These are phyloP conservation scores for Anaspis maculata DNA, from an alignment of 2,888 invertebrate genomes.

Conservation along the genomic window DNA sequence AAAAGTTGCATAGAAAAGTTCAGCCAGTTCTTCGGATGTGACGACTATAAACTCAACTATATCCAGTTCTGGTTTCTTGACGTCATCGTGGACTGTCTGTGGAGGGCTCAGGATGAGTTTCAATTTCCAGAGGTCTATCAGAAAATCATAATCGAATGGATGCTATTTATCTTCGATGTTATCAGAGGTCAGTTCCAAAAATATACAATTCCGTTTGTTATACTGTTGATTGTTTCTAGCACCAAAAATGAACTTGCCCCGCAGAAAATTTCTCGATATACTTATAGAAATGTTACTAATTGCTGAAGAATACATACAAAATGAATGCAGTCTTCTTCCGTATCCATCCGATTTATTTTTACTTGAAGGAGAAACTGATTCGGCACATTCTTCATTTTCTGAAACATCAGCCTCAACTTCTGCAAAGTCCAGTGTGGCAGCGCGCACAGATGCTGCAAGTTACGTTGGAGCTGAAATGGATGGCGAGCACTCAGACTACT, in stretches of 20 bases:
- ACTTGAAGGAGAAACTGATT: slow-evolving; percentile 10
- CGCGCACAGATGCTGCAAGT: slow-evolving; percentile 12
- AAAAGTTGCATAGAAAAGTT: slow-evolving; percentile 28
- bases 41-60: slow-evolving; percentile 29
- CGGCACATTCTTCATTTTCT: slow-evolving; percentile 5
- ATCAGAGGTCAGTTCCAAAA: slow-evolving; percentile 27
- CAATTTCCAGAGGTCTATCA: slow-evolving; percentile 32
- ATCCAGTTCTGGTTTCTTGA: slow-evolving; percentile 41
- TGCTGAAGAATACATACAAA: slow-evolving; percentile 31
- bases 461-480: slow-evolving; percentile 19
- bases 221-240: slow-evolving; percentile 18
- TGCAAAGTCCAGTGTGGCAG: slow-evolving; percentile 2
- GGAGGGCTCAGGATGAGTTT: slow-evolving; percentile 39
- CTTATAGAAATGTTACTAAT: slow-evolving; percentile 33
- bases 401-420: slow-evolving; percentile 2
- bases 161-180: slow-evolving; percentile 33
- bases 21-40: slow-evolving; percentile 29
- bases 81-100: slow-evolving; percentile 37
- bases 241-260: slow-evolving; percentile 26
- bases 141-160: slow-evolving; percentile 35
- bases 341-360: slow-evolving; percentile 28
- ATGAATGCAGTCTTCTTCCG: slow-evolving; percentile 26
- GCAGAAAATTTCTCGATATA: slow-evolving; percentile 30
- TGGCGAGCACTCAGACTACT: too few species aligned
- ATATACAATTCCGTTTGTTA: background rate